phyloP scores from a whole-genome alignment of 2,888 invertebrate genomes.

The Pollenia angustigena region DNA sequence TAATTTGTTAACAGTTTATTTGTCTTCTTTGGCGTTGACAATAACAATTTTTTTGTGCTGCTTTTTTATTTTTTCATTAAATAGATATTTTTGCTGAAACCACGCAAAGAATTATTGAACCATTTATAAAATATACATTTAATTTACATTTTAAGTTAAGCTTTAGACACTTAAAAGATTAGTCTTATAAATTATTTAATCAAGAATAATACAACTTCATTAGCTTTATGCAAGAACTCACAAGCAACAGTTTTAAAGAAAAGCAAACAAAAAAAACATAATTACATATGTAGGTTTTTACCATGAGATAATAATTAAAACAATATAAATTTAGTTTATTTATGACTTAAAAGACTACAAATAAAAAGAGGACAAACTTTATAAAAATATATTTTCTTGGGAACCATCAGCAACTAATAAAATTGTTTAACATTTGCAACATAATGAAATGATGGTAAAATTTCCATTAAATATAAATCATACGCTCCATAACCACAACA shows the following conservation, averaged over 20 bases:
- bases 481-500: conserved; percentile 11
- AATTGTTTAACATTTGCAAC: not conserved
- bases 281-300: not conserved
- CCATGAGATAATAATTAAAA: conserved; percentile 1
- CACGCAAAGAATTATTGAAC: not conserved
- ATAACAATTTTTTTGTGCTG: conserved; percentile 3
- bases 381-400: not conserved
- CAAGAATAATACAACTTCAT: too few species aligned
- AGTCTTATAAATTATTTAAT: too few species aligned
- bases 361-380: not conserved
- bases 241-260: not conserved
- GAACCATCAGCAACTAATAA: not conserved
- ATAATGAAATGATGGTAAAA: not conserved
- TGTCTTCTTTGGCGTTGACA: not conserved
- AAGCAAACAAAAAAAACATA: not conserved
- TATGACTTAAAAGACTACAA: not conserved
- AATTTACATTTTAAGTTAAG: not conserved
- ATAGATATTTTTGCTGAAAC: not conserved
- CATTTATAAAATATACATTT: not conserved
- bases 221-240: too few species aligned
- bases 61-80: not conserved
- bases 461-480: conserved; percentile 21
- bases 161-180: not conserved
- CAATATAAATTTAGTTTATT: too few species aligned
- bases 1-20: conserved; percentile 31